Conservation (phyloP, 2,113 vertebrate genomes). For the Carassius gibelio region DNA sequence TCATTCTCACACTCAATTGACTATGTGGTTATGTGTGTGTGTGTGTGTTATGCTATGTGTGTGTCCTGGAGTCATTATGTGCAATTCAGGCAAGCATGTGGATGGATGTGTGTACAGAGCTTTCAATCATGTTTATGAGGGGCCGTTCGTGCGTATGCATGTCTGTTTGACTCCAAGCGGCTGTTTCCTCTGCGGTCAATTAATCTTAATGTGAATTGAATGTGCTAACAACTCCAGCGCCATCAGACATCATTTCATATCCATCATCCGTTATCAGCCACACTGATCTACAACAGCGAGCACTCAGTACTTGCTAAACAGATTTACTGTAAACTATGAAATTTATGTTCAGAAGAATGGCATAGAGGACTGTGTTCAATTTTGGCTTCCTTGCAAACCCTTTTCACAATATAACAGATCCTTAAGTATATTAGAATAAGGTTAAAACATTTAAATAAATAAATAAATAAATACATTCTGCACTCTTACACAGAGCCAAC, state of each 20-base stretch:
- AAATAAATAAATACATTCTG: background rate
- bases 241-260: slow-evolving; percentile 49
- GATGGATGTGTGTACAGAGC: slow-evolving; percentile 55
- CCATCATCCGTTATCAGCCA: slow-evolving; percentile 40
- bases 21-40: slow-evolving; percentile 40
- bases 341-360: background rate
- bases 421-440: background rate
- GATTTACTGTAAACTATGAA: slow-evolving; percentile 14
- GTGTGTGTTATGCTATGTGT: background rate
- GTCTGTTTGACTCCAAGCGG: slow-evolving; percentile 41
- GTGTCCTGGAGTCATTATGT: slow-evolving; percentile 53
- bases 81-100: slow-evolving; percentile 49
- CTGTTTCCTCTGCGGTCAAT: slow-evolving; percentile 42
- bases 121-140: slow-evolving; percentile 59
- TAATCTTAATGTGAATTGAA: slow-evolving; percentile 58
- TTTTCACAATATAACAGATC: background rate
- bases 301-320: slow-evolving; percentile 14
- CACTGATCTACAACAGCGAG: slow-evolving; percentile 35
- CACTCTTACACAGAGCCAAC: no score
- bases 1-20: slow-evolving; percentile 55
- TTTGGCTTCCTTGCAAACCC: background rate
- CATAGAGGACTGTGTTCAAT: background rate
- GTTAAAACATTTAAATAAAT: background rate
- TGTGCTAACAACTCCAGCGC: slow-evolving; percentile 42
- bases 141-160: slow-evolving; percentile 32